A percentile compares a stretch with the other conserved stretches of the same genome.
Conservation (phyloP, 1,140 invertebrate species). For the Trichogramma pretiosum region DNA sequence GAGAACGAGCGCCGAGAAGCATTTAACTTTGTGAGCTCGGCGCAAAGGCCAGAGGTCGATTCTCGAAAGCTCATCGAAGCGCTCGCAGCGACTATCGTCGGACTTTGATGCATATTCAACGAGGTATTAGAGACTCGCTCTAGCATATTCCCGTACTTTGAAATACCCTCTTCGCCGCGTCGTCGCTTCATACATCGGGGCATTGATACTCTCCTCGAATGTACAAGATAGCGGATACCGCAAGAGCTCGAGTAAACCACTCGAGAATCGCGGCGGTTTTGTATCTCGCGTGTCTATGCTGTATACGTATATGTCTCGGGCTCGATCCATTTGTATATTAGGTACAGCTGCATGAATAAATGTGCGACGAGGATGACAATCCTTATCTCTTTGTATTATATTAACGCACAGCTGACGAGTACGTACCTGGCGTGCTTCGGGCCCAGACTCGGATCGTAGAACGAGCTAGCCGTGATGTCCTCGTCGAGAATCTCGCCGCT, state of each 20-base stretch:
- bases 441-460: conserved; percentile 52
- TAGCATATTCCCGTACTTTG: conserved; percentile 1
- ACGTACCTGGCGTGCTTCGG: conserved; percentile 53
- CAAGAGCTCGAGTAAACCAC: background rate
- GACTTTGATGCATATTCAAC: conserved; percentile 9
- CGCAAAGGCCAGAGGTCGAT: background rate
- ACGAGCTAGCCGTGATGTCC: conserved; percentile 53
- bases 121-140: conserved; percentile 5
- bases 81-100: background rate
- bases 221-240: no score
- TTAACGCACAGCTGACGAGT: no score
- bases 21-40: background rate
- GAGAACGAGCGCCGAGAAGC: background rate
- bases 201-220: no score
- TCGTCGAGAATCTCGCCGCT: conserved; percentile 51
- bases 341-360: no score
- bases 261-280: conserved; percentile 1
- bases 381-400: no score
- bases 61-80: conserved; percentile 5
- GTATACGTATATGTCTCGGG: no score
- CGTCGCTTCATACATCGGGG: no score
- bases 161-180: no score
- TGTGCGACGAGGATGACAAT: no score
- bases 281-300: background rate
- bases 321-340: no score